Base-by-base conservation (phyloP, 2,113 vertebrate species). In the Neotoma lepida region DNA sequence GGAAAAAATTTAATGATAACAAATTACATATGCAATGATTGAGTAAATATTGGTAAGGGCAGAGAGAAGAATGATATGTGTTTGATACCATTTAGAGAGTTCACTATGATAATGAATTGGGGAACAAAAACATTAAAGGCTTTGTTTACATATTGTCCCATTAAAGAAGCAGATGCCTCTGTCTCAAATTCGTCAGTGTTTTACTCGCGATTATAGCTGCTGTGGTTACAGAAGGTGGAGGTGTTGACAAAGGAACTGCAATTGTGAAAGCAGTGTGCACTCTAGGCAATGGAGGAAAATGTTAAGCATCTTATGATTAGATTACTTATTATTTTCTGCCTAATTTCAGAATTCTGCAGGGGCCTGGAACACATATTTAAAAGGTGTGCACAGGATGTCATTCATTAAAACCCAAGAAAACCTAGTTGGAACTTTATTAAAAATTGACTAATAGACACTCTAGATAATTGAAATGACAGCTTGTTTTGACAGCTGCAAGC, bases 401-500 rank as follows among this genome's bases (percentile, higher is more conserved):
- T 98, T 98, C 97, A 98, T 98, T 98, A 98, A 97, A 97, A 90
- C 96, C 93, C 91, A 96, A 93, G 96, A 97, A 98, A 97, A 98
- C 90, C 90, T 94, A 97, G 90, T 97, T 97, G 97, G 97, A 98
- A 96, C 93, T 98, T 98, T 98, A 98, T 98, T 98, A 98, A 98
- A 98, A 98, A 98, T 97, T 97, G 98, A 98, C 98, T 98, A 98
- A 98, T 98, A 98, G 96, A 92, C 95, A 98, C 97, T 98, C 92
- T 92, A 97, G 96, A 97, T 98, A 98, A 98, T 98, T 98, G 98
- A 98, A 98, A 94, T 98, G 98, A 98, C 98, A 98, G 97, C 78
- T 96, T 98, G 97, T 98, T 98, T 98, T 98, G 98, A 98, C 98
- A 98, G 98, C 98, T 98, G 98, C 95, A 97, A 98, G 96, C 49